A percentile compares a stretch with the other conserved stretches of the same genome.
Evolutionary conservation across 2,113 vertebrate genomes (phyloP).

Genomic region (Cheilinus undulatus): DNA sequence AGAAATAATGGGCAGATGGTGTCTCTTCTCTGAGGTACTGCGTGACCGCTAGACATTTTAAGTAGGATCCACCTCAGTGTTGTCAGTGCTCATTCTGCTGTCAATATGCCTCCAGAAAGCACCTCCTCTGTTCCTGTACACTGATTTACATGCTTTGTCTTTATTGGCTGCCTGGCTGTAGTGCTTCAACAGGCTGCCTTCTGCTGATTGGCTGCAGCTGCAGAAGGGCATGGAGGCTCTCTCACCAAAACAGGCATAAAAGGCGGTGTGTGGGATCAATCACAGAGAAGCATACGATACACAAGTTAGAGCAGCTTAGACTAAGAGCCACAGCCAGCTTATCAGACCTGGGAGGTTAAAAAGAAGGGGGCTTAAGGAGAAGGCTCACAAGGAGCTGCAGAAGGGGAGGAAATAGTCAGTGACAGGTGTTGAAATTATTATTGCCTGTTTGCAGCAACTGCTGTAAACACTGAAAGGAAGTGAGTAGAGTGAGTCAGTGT

Average conservation of each 20-base stretch:
- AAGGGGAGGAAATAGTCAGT: conserved; percentile 5
- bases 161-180: conserved; percentile 66
- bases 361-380: not conserved
- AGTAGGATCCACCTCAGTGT: conserved; percentile 24
- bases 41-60: conserved; percentile 17
- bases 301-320: conserved; percentile 7
- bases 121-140: conserved; percentile 17
- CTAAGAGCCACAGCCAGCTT: not conserved
- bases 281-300: conserved; percentile 33
- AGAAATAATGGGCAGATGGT: not conserved
- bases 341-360: not conserved
- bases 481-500: not conserved
- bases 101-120: conserved; percentile 35
- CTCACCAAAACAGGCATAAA: conserved; percentile 75
- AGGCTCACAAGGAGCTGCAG: not conserved
- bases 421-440: conserved; percentile 9
- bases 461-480: conserved; percentile 4
- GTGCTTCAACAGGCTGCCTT: conserved; percentile 53
- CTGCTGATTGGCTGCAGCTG: conserved; percentile 66
- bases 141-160: conserved; percentile 64
- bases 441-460: conserved; percentile 15
- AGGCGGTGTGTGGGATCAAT: conserved; percentile 37
- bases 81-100: conserved; percentile 31
- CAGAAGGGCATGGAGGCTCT: conserved; percentile 41
- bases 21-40: not conserved